Evolutionary conservation across 2,797 vertebrate genomes (phyloP), one percentile per base, ranked within the genome.

Genomic region (Acrossocheilus wenchowensis): DNA sequence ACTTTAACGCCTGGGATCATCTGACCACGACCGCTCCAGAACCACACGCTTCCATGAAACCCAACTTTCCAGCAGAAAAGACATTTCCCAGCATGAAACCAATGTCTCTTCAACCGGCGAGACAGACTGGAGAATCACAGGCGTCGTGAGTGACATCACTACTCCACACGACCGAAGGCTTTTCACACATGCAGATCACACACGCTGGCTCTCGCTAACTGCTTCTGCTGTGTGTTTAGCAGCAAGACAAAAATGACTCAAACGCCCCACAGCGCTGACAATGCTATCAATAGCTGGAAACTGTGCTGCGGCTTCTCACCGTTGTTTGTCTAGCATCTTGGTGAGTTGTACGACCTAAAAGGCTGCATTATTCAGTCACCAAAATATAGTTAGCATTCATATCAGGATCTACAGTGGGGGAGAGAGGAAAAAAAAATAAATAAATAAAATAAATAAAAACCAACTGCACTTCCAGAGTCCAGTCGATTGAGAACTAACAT

Each of bases 1-100:
- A 34, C 83, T 84, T 52, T 69, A 84, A 84, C 1, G 45, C 64
- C 23, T 57, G 48, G 66, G 64, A 85, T 34, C 34, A 57, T 85
- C 48, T 39, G 12, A 85, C 74, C 74, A 34, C 26, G 11, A 69
- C 48, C 45, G 30, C 62, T 54, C n/a, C 48, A 78, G 45, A 60
- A 39, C 52, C 36, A 11, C 73, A 52, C 4, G 3, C 43, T n/a
- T 69, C 68, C 83, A 68, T 23, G 74, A 78, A 84, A 78, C 62
- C 74, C 48, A 78, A 78, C 36, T 50, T 45, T 36, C 36, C 64
- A 68, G 43, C 7, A 48, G 43, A 77, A 36, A 39, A 77, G 60
- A 48, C 12, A 10, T 45, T 45, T 45, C 43, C 43, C 43, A 45
- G 43, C 9, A 73, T 36, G n/a, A 83, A 83, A 39, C 71, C 41